Evolutionary conservation across 2,888 invertebrate species (phyloP), one percentile per base, ranked within the genome.

Genomic region (Acrobasis suavella): DNA sequence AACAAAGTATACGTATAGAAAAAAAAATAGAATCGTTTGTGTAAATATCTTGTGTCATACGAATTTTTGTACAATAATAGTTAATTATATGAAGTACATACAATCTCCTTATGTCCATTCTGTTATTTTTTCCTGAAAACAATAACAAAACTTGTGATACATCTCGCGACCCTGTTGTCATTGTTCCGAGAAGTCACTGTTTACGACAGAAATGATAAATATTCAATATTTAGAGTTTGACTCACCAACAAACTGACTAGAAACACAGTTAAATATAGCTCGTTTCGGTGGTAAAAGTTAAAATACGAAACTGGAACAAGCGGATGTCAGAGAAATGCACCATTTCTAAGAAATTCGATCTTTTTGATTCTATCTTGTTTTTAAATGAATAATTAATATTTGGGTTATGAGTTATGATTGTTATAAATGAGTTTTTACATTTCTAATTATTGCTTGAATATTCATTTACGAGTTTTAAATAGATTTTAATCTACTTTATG

Each of bases 151-250:
- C 16, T 39, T 55, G 16, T 39, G 39, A 58, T 58, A 58, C 49
- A 32, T 58, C 46, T 22, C 50, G 3, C 32, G 52, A 14, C 52
- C 52, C 7, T 14, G 58, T 32, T 46, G 46, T 59, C 37, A 49
- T 59, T 46, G 22, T 59, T 59, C 58, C 32, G 37, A 59, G 59
- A 60, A 60, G 14, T 10, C 39, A n/a, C 5, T 16, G 39, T 56
- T 42, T 14, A 39, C 59, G 50, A 17, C 50, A 38, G 50, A 9
- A 51, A 39, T 60, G 38, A 60, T 60, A 51, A 50, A 60, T 60
- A 60, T 60, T 60, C 50, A 50, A 59, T 60, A 60, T 51, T 60
- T 50, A 39, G 16, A 14, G 59, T 37, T 50, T 60, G 59, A 60
- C 50, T 60, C 59, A 59, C 37, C 49, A 38, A 9, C 50, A 22